A percentile compares a stretch with the other conserved stretches of the same genome.
Conservation (phyloP, 2,797 vertebrate genomes). For the Glyptemys insculpta region DNA sequence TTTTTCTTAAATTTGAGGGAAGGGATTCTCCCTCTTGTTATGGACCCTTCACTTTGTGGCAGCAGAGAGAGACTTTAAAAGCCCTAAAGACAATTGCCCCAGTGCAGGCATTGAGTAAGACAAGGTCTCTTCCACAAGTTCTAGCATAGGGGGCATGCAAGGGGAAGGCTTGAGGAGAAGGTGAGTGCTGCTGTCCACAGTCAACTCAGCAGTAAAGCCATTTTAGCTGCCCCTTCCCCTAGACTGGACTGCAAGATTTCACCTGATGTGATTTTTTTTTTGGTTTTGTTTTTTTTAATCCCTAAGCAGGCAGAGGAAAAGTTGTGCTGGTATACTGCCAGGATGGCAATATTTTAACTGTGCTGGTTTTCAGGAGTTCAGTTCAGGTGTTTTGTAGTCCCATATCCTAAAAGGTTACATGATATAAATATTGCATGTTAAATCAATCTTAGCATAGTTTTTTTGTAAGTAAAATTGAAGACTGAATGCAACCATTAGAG, state of each 20-base stretch:
- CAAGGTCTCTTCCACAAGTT: neutral
- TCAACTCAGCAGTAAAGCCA: neutral
- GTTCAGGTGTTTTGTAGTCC: neutral
- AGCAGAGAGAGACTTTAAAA: neutral
- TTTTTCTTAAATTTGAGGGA: neutral
- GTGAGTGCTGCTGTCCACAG: neutral
- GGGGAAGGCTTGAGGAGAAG: neutral
- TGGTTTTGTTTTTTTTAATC: neutral
- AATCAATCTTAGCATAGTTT: neutral
- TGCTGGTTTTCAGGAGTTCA: neutral
- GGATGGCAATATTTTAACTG: neutral
- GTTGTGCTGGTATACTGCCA: neutral
- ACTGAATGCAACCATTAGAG: neutral
- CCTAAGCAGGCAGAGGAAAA: neutral
- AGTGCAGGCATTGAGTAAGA: neutral
- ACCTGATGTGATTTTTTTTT: neutral
- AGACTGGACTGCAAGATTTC: neutral
- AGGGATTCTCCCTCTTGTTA: neutral
- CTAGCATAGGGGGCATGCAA: fast-evolving
- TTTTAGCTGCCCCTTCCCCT: neutral
- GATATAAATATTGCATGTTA: neutral
- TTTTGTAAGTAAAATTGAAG: neutral
- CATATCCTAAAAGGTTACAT: neutral
- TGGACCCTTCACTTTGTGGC: neutral
- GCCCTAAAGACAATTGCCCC: neutral